Conservation (phyloP, 2,888 invertebrate species). For the Clepsis dumicolana region DNA sequence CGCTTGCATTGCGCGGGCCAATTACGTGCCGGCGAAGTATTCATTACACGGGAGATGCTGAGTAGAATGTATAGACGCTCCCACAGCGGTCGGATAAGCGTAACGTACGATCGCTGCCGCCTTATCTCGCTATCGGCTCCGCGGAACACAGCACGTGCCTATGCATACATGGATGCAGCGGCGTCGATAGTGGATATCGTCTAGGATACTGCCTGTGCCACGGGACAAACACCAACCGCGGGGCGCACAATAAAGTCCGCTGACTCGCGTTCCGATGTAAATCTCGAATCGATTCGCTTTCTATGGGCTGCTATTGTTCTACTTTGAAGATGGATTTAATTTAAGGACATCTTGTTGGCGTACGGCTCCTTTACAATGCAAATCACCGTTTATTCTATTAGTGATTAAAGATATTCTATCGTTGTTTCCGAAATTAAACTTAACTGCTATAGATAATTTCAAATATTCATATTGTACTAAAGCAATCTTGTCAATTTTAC, state of each 20-base stretch:
- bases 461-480: not conserved
- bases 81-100: constrained; percentile 67
- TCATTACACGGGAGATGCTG: constrained; percentile 72
- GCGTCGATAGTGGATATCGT: constrained; percentile 67
- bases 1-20: constrained; percentile 63
- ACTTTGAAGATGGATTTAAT: constrained; percentile 69
- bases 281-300: constrained; percentile 68
- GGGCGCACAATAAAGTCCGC: constrained; percentile 67
- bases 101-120: constrained; percentile 71
- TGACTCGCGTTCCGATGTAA: constrained; percentile 64
- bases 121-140: constrained; percentile 73
- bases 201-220: constrained; percentile 66
- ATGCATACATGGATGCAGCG: constrained; percentile 68
- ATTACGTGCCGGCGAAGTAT: constrained; percentile 72
- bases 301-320: constrained; percentile 68
- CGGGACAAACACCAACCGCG: constrained; percentile 54
- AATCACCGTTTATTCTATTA: constrained; percentile 48
- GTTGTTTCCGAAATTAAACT: constrained; percentile 32
- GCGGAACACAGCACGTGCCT: constrained; percentile 73
- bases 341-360: constrained; percentile 63
- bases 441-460: not conserved
- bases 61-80: constrained; percentile 68
- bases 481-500: not conserved
- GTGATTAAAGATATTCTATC: not conserved
- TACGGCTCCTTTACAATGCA: constrained; percentile 53